Conservation (phyloP, 2,113 vertebrate genomes). For the Hippocampus mohnikei region DNA sequence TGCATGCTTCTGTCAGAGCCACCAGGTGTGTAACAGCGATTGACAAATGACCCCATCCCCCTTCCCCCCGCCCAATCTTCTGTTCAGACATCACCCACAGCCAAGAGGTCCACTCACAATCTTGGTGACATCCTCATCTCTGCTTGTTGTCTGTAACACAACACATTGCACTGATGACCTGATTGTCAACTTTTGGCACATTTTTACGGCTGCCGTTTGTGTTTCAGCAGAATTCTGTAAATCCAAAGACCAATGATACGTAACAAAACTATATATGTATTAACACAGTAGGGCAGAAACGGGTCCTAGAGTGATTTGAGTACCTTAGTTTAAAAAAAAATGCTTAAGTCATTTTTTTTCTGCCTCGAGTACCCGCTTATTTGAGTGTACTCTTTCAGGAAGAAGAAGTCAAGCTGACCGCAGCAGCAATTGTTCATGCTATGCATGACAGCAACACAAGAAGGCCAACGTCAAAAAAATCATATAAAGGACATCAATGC, state of each 20-base stretch:
- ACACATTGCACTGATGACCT: neutral
- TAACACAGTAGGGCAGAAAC: too few relatives aligned
- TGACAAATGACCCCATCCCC: slow-evolving; percentile 22
- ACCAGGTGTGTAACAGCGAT: slow-evolving; percentile 42
- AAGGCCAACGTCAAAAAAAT: too few relatives aligned
- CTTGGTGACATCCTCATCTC: neutral
- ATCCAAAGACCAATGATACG: neutral
- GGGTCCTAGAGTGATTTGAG: too few relatives aligned
- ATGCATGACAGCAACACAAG: too few relatives aligned
- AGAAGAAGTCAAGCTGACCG: too few relatives aligned
- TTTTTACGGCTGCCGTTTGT: neutral
- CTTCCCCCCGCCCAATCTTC: neutral
- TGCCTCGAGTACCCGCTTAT: too few relatives aligned
- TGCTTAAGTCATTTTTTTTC: too few relatives aligned
- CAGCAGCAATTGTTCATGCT: too few relatives aligned
- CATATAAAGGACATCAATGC: too few relatives aligned
- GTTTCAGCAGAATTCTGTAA: neutral
- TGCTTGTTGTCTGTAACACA: slow-evolving; percentile 6
- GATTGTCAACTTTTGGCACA: neutral
- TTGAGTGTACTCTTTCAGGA: too few relatives aligned
- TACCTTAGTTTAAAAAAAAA: too few relatives aligned
- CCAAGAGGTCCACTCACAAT: slow-evolving; percentile 6
- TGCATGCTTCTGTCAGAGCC: slow-evolving; percentile 11
- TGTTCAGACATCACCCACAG: neutral
- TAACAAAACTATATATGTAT: neutral